Conservation (phyloP, 2,113 vertebrate genomes). For the Electrona antarctica region DNA sequence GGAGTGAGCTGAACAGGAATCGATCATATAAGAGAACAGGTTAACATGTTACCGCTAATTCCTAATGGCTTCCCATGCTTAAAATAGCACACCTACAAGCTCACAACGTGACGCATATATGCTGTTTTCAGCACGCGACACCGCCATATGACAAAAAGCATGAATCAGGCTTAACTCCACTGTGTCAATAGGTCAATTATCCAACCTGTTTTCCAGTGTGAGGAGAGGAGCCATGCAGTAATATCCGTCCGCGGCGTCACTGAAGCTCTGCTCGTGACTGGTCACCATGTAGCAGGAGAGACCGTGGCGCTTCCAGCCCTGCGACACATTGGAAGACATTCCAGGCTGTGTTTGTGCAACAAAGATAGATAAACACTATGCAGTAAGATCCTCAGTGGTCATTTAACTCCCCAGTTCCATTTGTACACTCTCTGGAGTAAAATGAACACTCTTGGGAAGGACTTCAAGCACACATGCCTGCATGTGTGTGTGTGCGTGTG, state of each 20-base stretch:
- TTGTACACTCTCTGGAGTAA: too few relatives aligned
- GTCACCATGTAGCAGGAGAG: conserved; percentile 89
- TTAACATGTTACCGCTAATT: neutral
- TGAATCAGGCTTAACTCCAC: too few relatives aligned
- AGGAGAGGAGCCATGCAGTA: conserved; percentile 88
- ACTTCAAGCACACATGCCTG: neutral
- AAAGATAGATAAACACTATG: neutral
- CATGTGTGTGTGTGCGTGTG: neutral
- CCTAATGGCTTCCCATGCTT: too few relatives aligned
- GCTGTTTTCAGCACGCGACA: too few relatives aligned
- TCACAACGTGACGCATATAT: too few relatives aligned
- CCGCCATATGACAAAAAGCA: too few relatives aligned
- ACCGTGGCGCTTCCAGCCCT: conserved; percentile 91
- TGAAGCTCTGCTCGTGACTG: conserved; percentile 82
- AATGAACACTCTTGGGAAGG: too few relatives aligned
- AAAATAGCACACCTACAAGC: too few relatives aligned
- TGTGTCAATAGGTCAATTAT: conserved; percentile 7
- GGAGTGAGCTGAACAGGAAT: neutral
- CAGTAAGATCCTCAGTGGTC: too few relatives aligned
- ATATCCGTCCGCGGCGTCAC: conserved; percentile 84
- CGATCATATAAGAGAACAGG: neutral
- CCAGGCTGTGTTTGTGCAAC: neutral
- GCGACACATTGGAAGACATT: conserved; percentile 8
- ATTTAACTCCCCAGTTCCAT: too few relatives aligned
- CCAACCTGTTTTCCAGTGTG: conserved; percentile 89